Evolutionary conservation across 2,888 invertebrate genomes (phyloP), one percentile per base, ranked within the genome.

Genomic region (Entomobrya multifasciata): DNA sequence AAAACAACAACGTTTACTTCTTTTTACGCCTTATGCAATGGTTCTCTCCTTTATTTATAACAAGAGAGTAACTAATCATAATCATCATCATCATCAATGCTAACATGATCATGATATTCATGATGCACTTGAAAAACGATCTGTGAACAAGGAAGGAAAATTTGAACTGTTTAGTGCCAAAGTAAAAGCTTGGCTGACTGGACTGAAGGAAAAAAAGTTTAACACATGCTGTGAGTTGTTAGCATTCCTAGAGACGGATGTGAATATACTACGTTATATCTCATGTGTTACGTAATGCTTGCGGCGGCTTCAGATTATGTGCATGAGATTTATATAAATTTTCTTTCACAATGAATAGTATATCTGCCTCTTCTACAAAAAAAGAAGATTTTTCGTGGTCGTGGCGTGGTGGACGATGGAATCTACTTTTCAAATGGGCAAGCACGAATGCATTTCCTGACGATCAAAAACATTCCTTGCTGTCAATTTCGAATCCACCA

Each of bases 161-260:
- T 47, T 67, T 79, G 79, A 49, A 55, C 81, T 70, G 60, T 67
- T 80, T 67, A 49, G 72, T 81, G 72, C 44, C 65, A 27, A 72
- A 82, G 62, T n/a, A 55, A 17, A 22, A 10, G 15, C 13, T 20
- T 77, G n/a, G n/a, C n/a, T 11, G 15, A 17, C 27, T 62, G 8
- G 8, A 15, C 82, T 82, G 82, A 74, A 82, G 60, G 62, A 82
- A 62, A 36, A 81, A 80, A 82, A 70, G 57, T 47, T 44, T 15
- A 52, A 44, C 81, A 57, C 86, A 85, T 80, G 88, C 88, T 88
- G 88, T 52, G 88, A 86, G 70, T 85, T 86, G 88, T 88, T 87
- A 87, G 87, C 84, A 87, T 85, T 85, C 85, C 87, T 72, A 41
- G 83, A 79, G 83, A 79, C 87, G 67, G 83, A 62, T 70, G 44